Base-by-base conservation (phyloP, 2,113 vertebrate genomes). In the Paracanthobrama guichenoti region DNA sequence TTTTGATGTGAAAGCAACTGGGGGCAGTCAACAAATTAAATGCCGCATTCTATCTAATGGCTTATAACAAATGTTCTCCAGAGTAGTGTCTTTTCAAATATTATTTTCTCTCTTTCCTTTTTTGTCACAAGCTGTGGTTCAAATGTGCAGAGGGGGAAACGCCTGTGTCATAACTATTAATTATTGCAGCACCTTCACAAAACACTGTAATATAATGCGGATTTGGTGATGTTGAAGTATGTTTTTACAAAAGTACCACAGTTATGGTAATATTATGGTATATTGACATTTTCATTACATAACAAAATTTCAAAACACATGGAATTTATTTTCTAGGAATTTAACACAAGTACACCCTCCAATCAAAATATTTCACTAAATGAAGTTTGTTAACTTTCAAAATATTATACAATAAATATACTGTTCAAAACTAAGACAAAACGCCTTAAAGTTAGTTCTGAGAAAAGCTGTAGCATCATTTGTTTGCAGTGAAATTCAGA, bases 11-110 rank as follows among this genome's bases (percentile, higher is more conserved):
- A 88, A 90, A 90, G 72, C 78, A 89, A 82, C 82, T 79, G 81
- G 75, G 83, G 83, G 86, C 88, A 86, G 84, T 87, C 71, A 86
- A 89, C 86, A 89, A 88, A 90, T 89, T 86, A 89, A 91, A 89
- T 81, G 87, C 81, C 81, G 86, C 71, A 76, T 82, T 90, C 88
- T 82, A 73, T 88, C 86, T 87, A 88, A 90, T 88, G 79, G 84
- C 73, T 84, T 89, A 81, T 78, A 87, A 88, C 76, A 88, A 88
- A 89, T 90, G 88, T 88, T 86, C 84, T 88, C 82, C 62, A 84
- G 83, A 88, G 83, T 71, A 48, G 67, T 71, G 75, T 85, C 81
- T 81, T 82, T 87, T 88, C 77, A 82, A 81, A 83, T 83, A 85
- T 84, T 84, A 83, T 84, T 90, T 81, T 83, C 84, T 81, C 53